Percentiles rank a stretch among this genome's conserved stretches.
Evolutionary conservation across 2,888 invertebrate species (phyloP).

Genomic region (Kryphioiulus occultus): DNA sequence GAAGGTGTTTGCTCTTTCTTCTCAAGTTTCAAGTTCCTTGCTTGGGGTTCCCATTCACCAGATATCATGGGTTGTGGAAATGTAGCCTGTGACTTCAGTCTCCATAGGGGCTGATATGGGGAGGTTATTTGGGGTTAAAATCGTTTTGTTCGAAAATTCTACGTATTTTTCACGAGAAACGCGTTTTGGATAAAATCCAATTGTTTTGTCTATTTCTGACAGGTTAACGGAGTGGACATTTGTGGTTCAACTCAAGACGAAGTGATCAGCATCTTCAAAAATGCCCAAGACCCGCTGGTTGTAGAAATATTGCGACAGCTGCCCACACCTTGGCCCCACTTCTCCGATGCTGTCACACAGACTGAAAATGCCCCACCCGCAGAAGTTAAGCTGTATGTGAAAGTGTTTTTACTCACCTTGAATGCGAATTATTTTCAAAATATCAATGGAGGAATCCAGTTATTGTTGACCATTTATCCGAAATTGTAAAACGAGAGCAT

Average conservation of each 20-base stretch:
- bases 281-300: constrained; percentile 62
- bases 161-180: not conserved
- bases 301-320: constrained; percentile 61
- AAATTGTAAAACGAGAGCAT: no score
- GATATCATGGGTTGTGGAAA: not conserved
- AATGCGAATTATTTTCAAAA: not conserved
- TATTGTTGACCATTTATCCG: no score
- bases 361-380: not conserved
- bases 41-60: not conserved
- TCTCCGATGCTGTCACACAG: constrained; percentile 44
- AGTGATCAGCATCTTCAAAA: constrained; percentile 62
- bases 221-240: constrained; percentile 63
- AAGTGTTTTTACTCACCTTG: constrained; percentile 3
- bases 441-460: no score
- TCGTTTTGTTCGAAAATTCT: not conserved
- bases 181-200: not conserved
- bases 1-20: constrained; percentile 22
- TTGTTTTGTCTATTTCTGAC: constrained; percentile 54
- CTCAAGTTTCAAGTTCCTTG: not conserved
- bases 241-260: constrained; percentile 62
- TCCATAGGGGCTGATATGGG: not conserved
- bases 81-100: not conserved
- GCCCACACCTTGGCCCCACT: constrained; percentile 45
- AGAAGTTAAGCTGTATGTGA: constrained; percentile 20
- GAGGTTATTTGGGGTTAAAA: not conserved